Evolutionary conservation across 2,113 vertebrate species (phyloP), one percentile per base, ranked within the genome.

Genomic region (Phyllostomus hastatus): DNA sequence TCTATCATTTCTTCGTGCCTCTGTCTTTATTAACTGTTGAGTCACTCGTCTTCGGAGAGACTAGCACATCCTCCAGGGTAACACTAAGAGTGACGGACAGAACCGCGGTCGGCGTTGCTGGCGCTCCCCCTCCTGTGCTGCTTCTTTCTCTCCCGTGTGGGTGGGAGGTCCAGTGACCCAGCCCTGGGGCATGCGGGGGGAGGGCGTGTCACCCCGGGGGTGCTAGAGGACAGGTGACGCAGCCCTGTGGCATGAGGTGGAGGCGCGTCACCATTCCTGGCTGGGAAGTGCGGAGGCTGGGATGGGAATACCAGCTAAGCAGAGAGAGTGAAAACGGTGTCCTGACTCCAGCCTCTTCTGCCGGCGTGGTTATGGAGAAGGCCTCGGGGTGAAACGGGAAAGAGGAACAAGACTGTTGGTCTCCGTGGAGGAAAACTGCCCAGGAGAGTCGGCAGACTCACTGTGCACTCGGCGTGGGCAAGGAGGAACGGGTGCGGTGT

Each of bases 41-140:
- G 17, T 19, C 38, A 33, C 7, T 41, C 50, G 5, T 31, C 41
- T 70, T 43, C 76, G 35, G 38, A 86, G 69, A 69, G 22, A 82
- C 15, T 48, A 59, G 9, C 7, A 70, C 16, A 50, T 82, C 31
- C 12, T 22, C n/a, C 19, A 50, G 4, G 19, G 20, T 17, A 57
- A 88, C 50, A 50, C 4, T 20, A 9, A 33, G 41, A 59, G 12
- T 3, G 16, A 15, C 17, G 19, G 70, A 31, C 76, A 59, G 20
- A 22, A 5, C 17, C 7, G 0, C 35, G 43, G 14, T 17, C 7
- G 46, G 7, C 1, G 0, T 17, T 67, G 7, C 5, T 57, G 35
- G 10, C 28, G 2, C 10, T 35, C 3, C 20, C 59, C 9, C 0
- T 7, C 11, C 12, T 10, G 4, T 4, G 19, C 28, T 54, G 7